Percentiles rank a stretch among this genome's conserved stretches.
phyloP scores from a whole-genome alignment of 2,797 vertebrate species.

The Sparidentex hasta region DNA sequence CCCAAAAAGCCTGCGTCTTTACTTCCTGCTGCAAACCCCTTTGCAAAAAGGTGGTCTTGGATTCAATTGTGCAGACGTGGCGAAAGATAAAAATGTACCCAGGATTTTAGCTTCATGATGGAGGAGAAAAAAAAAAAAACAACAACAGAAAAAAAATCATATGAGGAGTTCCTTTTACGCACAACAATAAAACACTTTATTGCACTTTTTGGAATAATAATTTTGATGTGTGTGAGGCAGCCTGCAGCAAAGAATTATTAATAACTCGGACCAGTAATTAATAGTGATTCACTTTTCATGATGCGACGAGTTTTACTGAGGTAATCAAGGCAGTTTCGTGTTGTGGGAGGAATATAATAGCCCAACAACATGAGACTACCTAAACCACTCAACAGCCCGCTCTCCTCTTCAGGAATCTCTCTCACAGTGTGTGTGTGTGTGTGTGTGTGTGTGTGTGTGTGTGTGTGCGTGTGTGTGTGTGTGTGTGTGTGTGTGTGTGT shows the following conservation, averaged over 20 bases:
- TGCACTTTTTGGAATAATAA: conserved; percentile 22
- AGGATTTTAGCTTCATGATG: neutral
- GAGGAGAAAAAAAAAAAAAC: neutral
- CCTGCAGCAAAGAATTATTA: conserved; percentile 26
- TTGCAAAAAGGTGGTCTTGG: neutral
- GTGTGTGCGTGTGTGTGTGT: too few relatives aligned
- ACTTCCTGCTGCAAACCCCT: conserved; percentile 19
- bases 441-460: too few relatives aligned
- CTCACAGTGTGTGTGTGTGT: neutral
- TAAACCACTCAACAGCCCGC: conserved; percentile 94
- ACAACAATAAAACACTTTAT: conserved; percentile 46
- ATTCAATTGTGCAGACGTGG: neutral
- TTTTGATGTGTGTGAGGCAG: conserved; percentile 3
- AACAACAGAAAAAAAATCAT: neutral
- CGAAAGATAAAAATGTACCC: conserved; percentile 1
- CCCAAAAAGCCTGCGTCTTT: conserved; percentile 9
- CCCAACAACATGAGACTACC: conserved; percentile 99
- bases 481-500: too few relatives aligned
- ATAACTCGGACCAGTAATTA: conserved; percentile 31
- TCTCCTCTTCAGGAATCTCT: conserved; percentile 59
- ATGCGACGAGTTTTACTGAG: conserved; percentile 84
- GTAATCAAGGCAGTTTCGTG: conserved; percentile 98
- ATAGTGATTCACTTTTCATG: conserved; percentile 52
- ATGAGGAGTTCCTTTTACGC: conserved; percentile 34
- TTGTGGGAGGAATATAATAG: conserved; percentile 93